Percentiles rank a stretch among this genome's conserved stretches.
Conservation (phyloP, 2,888 invertebrate species). For the Linnaemya tessellans region DNA sequence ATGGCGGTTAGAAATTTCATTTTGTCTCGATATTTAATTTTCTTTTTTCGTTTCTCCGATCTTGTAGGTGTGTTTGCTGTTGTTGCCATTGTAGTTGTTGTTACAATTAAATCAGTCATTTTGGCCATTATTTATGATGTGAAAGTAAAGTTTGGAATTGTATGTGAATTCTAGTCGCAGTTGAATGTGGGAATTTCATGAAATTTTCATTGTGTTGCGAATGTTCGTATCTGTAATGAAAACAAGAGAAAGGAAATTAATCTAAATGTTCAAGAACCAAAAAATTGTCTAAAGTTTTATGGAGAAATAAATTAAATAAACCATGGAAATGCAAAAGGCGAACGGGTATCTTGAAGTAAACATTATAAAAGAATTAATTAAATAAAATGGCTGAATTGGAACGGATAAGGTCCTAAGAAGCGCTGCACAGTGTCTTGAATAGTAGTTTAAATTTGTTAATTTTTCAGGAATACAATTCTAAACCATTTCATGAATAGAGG, state of each 20-base stretch:
- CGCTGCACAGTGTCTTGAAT: no score
- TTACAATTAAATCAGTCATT: constrained; percentile 55
- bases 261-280: constrained; percentile 23
- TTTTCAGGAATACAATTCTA: no score
- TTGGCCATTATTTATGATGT: constrained; percentile 67
- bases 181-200: constrained; percentile 42
- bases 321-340: constrained; percentile 6
- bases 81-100: constrained; percentile 37
- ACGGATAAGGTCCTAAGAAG: no score
- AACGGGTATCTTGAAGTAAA: background rate
- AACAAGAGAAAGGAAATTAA: constrained; percentile 46
- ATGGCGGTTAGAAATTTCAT: constrained; percentile 73
- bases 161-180: constrained; percentile 24
- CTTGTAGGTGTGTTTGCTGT: constrained; percentile 54
- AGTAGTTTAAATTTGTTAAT: no score
- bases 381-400: no score
- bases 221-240: constrained; percentile 49
- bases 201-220: constrained; percentile 50
- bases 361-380: background rate
- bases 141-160: constrained; percentile 48
- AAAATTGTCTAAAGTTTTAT: constrained; percentile 16
- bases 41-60: constrained; percentile 76
- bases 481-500: no score
- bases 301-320: constrained; percentile 22
- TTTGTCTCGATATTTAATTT: constrained; percentile 82